phyloP scores from a whole-genome alignment of 2,797 vertebrate species.

The Sylvia borin region DNA sequence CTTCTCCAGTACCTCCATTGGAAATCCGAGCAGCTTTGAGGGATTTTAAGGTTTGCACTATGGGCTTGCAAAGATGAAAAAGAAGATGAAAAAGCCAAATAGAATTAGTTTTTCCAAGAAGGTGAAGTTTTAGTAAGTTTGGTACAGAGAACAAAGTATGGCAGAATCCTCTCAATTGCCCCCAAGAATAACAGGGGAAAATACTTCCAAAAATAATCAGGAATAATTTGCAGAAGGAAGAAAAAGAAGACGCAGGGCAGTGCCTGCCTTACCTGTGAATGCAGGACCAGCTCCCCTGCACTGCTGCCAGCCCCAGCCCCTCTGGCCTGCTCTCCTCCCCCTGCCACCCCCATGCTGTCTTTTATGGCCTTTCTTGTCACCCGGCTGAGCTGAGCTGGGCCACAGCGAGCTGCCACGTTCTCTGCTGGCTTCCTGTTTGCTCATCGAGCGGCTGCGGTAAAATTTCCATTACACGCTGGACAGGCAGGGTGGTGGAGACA shows the following conservation, averaged over 20 bases:
- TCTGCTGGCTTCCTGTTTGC: slow-evolving; percentile 87
- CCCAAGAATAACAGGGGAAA: background rate
- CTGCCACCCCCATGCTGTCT: background rate
- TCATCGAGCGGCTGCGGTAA: slow-evolving; percentile 74
- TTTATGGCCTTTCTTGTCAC: slow-evolving; percentile 42
- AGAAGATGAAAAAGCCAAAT: background rate
- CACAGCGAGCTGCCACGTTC: slow-evolving; percentile 33
- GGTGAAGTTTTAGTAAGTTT: background rate
- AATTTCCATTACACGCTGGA: slow-evolving; percentile 89
- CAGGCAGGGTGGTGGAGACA: slow-evolving; percentile 42
- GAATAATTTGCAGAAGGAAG: background rate
- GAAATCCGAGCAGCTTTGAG: background rate
- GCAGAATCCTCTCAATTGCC: background rate
- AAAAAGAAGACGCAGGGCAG: background rate
- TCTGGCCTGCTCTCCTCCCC: background rate
- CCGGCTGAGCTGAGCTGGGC: background rate
- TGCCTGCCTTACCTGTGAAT: slow-evolving; percentile 38
- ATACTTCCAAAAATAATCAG: background rate
- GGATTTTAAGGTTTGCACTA: background rate
- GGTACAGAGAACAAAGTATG: background rate
- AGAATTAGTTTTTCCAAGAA: background rate
- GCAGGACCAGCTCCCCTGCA: background rate
- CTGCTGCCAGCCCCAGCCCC: background rate
- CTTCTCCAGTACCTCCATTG: rapidly evolving
- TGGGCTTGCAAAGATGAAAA: background rate